Evolutionary conservation across 1,140 invertebrate genomes (phyloP).

Genomic region (Probaryconus sp.): DNA sequence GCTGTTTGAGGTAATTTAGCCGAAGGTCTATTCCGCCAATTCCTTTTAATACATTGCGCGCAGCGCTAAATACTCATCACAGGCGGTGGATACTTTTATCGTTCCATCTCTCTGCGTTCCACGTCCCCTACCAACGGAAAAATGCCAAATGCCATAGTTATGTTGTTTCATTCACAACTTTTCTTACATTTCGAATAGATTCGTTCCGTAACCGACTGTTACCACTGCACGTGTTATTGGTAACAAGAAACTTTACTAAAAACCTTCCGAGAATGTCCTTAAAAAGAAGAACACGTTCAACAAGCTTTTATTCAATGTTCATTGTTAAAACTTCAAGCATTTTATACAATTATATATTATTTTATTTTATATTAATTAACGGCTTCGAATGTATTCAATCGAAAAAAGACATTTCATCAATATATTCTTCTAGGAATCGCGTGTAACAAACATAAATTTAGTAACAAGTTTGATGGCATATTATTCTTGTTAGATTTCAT

Average conservation of each 20-base stretch:
- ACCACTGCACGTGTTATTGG: constrained; percentile 42
- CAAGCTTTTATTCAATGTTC: no score
- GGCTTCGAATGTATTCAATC: no score
- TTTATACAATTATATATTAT: no score
- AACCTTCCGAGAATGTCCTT: constrained; percentile 43
- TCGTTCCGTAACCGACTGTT: constrained; percentile 37
- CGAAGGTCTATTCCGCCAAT: constrained; percentile 59
- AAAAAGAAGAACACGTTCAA: constrained; percentile 38
- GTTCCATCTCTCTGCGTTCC: constrained; percentile 57
- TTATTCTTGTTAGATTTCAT: no score
- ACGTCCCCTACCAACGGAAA: constrained; percentile 42
- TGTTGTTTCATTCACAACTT: constrained; percentile 55
- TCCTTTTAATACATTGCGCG: constrained; percentile 54
- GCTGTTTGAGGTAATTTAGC: constrained; percentile 61
- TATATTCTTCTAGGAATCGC: neutral
- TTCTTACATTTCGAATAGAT: constrained; percentile 53
- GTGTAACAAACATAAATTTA: no score
- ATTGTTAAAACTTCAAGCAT: no score
- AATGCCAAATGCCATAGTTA: constrained; percentile 55
- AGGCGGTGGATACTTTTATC: constrained; percentile 60
- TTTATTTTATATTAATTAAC: no score
- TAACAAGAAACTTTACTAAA: constrained; percentile 37
- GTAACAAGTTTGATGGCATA: constrained; percentile 3
- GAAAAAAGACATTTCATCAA: no score
- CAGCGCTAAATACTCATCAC: constrained; percentile 52